Base-by-base conservation (phyloP, 2,888 invertebrate species). In the Leptogaster cylindrica region DNA sequence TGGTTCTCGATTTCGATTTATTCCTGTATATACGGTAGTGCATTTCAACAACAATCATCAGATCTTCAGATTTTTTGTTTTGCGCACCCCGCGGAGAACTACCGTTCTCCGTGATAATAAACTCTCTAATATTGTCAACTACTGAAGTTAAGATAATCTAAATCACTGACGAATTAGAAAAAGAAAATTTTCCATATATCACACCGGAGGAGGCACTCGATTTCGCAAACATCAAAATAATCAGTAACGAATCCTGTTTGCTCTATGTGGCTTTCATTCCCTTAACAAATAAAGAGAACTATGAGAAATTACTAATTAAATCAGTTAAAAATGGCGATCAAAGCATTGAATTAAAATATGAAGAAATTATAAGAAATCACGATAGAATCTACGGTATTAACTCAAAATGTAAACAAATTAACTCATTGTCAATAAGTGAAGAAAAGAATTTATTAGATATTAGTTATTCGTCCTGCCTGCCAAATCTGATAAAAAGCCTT, bases 101-200 rank as follows among this genome's bases (percentile, higher is more conserved):
- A n/a, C n/a, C n/a, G n/a, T n/a, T n/a, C n/a, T n/a, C n/a, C n/a
- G n/a, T n/a, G n/a, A 68, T 72, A 8, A 41, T 70, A 16, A 72
- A 71, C 55, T 70, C 68, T n/a, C 69, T 68, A 14, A 68, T 72
- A 28, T 67, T 72, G 14, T 67, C 70, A 2, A 69, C 67, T 28
- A 65, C 55, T 2, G 71, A 73, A 68, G 66, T 72, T 64, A 51
- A 68, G 16, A n/a, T n/a, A n/a, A n/a, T n/a, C n/a, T 61, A 71
- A n/a, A 58, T 52, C 33, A 33, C 20, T 3, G 27, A 31, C 1
- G 31, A 2, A 5, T 12, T 12, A 27, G 18, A 14, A 4, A 31
- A 31, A 14, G 50, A 61, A 50, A 48, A 48, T 8, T 12, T 68
- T 7, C 68, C 64, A 7, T 68, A 25, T 25, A 6, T 8, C n/a